A percentile compares a stretch with the other conserved stretches of the same genome.
These are phyloP conservation scores for Tokudaia muenninki DNA, from an alignment of 2,797 vertebrate species.

Conservation along the genomic window DNA sequence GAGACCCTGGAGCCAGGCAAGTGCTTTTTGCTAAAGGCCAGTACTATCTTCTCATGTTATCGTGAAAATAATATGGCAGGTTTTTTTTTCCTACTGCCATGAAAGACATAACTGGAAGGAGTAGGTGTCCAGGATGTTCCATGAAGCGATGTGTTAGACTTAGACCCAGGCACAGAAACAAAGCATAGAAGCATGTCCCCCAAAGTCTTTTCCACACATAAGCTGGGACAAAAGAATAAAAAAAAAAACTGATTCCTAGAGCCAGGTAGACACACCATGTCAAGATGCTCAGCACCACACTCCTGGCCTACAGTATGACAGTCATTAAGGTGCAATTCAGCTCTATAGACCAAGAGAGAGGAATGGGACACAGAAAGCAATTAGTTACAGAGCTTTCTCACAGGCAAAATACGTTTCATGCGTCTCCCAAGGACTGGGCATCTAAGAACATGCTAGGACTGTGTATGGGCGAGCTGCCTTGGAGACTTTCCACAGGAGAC, in stretches of 20 bases:
- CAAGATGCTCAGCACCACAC: not conserved
- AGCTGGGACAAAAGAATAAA: not conserved
- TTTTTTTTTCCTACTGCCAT: not conserved
- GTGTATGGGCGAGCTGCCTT: too few species aligned
- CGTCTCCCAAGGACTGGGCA: not conserved
- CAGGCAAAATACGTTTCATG: not conserved
- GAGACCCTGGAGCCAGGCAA: not conserved
- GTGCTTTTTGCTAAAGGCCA: not conserved
- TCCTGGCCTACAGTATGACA: not conserved
- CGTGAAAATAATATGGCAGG: not conserved
- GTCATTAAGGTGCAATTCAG: too few species aligned
- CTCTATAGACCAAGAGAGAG: not conserved
- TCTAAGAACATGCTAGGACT: not conserved
- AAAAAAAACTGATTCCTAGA: not conserved
- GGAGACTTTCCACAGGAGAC: not conserved
- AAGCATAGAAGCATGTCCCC: not conserved
- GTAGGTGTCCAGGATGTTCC: slow-evolving; percentile 23
- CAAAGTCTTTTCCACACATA: not conserved
- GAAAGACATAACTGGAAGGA: slow-evolving; percentile 23
- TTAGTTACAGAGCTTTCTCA: not conserved
- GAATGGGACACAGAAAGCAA: not conserved
- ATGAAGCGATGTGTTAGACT: too few species aligned
- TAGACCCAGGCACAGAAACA: not conserved
- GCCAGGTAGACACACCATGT: not conserved
- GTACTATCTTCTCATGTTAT: not conserved